Conservation (phyloP, 2,113 vertebrate species). For the Aix galericulata region DNA sequence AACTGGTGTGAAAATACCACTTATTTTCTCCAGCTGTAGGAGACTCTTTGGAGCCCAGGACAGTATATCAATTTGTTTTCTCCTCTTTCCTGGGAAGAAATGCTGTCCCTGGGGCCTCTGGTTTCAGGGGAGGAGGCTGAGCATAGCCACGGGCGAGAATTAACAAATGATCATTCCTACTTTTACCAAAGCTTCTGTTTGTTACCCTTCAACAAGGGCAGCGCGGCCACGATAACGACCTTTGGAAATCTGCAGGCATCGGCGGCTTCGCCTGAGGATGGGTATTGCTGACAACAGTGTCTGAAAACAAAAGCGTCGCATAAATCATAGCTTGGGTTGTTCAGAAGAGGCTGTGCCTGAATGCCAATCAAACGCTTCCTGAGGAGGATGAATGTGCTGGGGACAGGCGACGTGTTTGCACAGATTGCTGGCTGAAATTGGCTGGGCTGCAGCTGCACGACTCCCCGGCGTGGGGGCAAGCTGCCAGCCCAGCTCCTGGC, state of each 20-base stretch:
- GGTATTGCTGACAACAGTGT: slow-evolving; percentile 22
- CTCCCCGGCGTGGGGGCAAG: background rate
- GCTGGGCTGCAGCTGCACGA: background rate
- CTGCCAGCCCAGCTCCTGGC: background rate
- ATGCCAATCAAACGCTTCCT: slow-evolving; percentile 24
- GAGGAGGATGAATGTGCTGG: background rate
- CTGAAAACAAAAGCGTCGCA: slow-evolving; percentile 38
- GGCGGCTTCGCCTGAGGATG: background rate
- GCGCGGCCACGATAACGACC: accelerated
- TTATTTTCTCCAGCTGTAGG: slow-evolving; percentile 1
- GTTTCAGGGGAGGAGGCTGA: background rate
- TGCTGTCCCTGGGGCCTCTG: background rate
- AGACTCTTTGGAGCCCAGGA: background rate
- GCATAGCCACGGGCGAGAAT: background rate
- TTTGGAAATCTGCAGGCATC: slow-evolving; percentile 19
- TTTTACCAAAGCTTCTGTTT: background rate
- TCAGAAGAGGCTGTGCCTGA: background rate
- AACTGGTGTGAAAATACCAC: slow-evolving; percentile 11
- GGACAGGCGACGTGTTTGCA: background rate
- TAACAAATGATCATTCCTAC: background rate
- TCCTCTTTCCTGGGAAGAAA: background rate
- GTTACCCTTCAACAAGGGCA: slow-evolving; percentile 12
- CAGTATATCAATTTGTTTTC: background rate
- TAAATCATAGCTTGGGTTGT: slow-evolving; percentile 15
- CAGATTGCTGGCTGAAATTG: background rate